A percentile compares a stretch with the other conserved stretches of the same genome.
Conservation (phyloP, 2,888 invertebrate species). For the Melanargia galathea region DNA sequence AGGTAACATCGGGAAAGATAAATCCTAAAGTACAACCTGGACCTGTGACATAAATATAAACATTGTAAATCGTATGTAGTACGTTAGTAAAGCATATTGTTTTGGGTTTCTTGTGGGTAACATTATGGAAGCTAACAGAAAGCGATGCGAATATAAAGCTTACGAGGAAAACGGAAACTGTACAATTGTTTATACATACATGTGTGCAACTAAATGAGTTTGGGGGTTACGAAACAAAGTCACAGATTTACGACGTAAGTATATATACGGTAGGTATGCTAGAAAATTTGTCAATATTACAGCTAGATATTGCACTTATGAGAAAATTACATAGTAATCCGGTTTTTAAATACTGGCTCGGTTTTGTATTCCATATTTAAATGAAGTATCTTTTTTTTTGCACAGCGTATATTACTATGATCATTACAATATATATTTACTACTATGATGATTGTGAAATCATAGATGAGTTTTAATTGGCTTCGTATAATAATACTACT, state of each 20-base stretch:
- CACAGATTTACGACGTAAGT: slow-evolving; percentile 39
- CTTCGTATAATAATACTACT: slow-evolving; percentile 43
- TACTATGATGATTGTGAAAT: slow-evolving; percentile 57
- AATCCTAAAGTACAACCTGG: slow-evolving; percentile 77
- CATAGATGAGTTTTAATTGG: slow-evolving; percentile 51
- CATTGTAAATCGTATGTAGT: slow-evolving; percentile 52
- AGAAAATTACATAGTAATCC: slow-evolving; percentile 74
- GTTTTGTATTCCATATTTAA: slow-evolving; percentile 67
- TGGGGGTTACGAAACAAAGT: slow-evolving; percentile 33
- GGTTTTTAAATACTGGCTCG: slow-evolving; percentile 81
- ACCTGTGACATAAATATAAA: slow-evolving; percentile 72
- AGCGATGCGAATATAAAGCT: slow-evolving; percentile 66
- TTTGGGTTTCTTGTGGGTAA: slow-evolving; percentile 58
- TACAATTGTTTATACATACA: slow-evolving; percentile 45
- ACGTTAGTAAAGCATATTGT: slow-evolving; percentile 67
- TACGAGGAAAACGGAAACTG: slow-evolving; percentile 41
- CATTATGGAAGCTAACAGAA: slow-evolving; percentile 70
- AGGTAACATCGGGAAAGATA: slow-evolving; percentile 74
- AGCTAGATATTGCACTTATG: slow-evolving; percentile 76
- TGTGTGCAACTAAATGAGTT: slow-evolving; percentile 48
- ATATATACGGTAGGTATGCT: slow-evolving; percentile 43
- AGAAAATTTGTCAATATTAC: slow-evolving; percentile 60
- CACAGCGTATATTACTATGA: slow-evolving; percentile 49
- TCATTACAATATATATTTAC: slow-evolving; percentile 43
- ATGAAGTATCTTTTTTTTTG: slow-evolving; percentile 51